A percentile compares a stretch with the other conserved stretches of the same genome.
These are phyloP conservation scores for Antrozous pallidus DNA, from an alignment of 2,797 vertebrate genomes.

Conservation along the genomic window DNA sequence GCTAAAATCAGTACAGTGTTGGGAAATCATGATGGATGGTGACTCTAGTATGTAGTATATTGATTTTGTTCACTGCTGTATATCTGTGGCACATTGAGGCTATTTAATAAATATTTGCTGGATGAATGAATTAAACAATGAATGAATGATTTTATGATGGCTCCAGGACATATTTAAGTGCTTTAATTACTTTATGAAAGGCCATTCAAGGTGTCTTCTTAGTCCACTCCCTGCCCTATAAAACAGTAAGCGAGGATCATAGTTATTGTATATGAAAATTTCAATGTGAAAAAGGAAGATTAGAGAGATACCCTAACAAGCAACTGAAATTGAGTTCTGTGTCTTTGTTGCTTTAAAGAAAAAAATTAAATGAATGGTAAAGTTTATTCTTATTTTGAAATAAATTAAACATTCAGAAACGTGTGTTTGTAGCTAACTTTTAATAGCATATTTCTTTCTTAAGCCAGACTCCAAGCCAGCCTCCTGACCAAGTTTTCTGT, in stretches of 20 bases:
- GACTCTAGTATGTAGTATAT: not conserved
- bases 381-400: constrained; percentile 56
- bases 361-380: constrained; percentile 41
- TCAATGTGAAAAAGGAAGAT: constrained; percentile 35
- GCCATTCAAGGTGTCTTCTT: not conserved
- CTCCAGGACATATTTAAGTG: not conserved
- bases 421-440: constrained; percentile 67
- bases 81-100: not conserved
- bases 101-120: constrained; percentile 13
- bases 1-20: not conserved
- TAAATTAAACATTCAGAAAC: constrained; percentile 71
- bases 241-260: constrained; percentile 17
- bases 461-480: constrained; percentile 91
- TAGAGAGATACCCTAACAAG: not conserved
- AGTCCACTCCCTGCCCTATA: not conserved
- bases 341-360: constrained; percentile 58
- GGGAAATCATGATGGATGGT: not conserved
- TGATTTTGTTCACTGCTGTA: not conserved
- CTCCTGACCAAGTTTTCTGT: constrained; percentile 96
- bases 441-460: constrained; percentile 82
- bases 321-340: not conserved
- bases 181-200: not conserved
- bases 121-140: not conserved
- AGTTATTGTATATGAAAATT: not conserved
- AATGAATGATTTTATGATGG: not conserved